These are phyloP conservation scores for Cephus cinctus DNA, from an alignment of 1,140 invertebrate species.

Conservation along the genomic window DNA sequence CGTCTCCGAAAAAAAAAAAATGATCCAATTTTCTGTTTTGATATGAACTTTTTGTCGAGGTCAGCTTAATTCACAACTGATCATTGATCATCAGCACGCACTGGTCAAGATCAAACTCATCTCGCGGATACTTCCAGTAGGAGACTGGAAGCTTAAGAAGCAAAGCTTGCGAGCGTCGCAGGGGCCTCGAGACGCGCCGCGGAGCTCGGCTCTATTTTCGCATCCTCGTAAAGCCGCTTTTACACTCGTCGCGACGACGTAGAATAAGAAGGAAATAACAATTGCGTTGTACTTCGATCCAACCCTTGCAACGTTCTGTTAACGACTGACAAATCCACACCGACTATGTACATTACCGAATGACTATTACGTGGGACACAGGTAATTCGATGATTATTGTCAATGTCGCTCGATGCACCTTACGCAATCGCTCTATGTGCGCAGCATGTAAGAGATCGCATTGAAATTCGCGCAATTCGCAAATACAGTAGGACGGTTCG, in stretches of 20 bases:
- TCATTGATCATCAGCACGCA: no score
- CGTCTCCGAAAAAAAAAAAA: no score
- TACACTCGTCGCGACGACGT: background rate
- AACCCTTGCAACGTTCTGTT: background rate
- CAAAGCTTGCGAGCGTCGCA: no score
- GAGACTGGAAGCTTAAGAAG: no score
- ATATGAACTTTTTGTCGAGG: no score
- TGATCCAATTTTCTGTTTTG: no score
- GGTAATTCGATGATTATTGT: constrained; percentile 47
- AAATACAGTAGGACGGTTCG: no score
- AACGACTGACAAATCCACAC: constrained; percentile 7
- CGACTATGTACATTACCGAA: background rate
- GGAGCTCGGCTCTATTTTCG: constrained; percentile 11
- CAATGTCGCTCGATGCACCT: constrained; percentile 31
- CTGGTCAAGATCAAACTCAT: no score
- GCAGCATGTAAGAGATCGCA: no score
- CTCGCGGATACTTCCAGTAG: no score
- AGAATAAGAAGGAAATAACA: background rate
- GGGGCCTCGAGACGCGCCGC: background rate
- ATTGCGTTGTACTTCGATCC: background rate
- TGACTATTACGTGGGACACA: constrained; percentile 7
- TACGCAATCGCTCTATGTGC: constrained; percentile 18
- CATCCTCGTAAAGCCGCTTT: constrained; percentile 7
- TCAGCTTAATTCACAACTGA: no score
- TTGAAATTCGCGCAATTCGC: no score